phyloP scores from a whole-genome alignment of 2,113 vertebrate species.

The Donacobius atricapilla region DNA sequence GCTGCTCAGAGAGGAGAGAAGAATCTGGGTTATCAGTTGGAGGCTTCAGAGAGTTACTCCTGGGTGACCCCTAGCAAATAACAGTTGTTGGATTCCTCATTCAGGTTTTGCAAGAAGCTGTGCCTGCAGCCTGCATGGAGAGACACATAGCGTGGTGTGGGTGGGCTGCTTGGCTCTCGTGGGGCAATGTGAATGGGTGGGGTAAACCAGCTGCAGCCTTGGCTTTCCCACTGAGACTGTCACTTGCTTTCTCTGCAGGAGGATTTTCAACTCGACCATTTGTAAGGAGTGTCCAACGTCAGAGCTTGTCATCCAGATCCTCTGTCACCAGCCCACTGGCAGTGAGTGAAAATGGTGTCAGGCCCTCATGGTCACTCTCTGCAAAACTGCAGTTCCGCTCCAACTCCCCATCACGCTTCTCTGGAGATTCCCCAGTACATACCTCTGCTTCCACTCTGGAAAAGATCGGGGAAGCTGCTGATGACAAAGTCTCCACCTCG shows the following conservation, averaged over 20 bases:
- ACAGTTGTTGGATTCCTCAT: neutral
- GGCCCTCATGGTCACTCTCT: constrained; percentile 91
- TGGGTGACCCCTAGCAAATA: neutral
- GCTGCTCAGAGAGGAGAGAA: neutral
- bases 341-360: constrained; percentile 83
- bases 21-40: neutral
- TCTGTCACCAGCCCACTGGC: constrained; percentile 92
- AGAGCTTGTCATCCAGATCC: constrained; percentile 90
- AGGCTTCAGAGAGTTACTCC: neutral
- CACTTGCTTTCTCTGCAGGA: constrained; percentile 67
- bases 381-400: constrained; percentile 93
- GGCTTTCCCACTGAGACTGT: neutral
- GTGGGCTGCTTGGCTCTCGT: neutral
- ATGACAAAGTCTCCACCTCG: constrained; percentile 90
- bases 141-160: accelerated
- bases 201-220: neutral
- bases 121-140: neutral
- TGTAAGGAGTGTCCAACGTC: constrained; percentile 93
- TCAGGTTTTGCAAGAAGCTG: neutral
- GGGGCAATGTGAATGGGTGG: neutral
- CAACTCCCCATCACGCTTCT: constrained; percentile 89
- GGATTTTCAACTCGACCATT: constrained; percentile 96
- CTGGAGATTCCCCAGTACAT: constrained; percentile 87
- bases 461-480: constrained; percentile 87
- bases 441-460: constrained; percentile 86